Base-by-base conservation (phyloP, 23 tunicate species). In the Ascidia mentula region DNA sequence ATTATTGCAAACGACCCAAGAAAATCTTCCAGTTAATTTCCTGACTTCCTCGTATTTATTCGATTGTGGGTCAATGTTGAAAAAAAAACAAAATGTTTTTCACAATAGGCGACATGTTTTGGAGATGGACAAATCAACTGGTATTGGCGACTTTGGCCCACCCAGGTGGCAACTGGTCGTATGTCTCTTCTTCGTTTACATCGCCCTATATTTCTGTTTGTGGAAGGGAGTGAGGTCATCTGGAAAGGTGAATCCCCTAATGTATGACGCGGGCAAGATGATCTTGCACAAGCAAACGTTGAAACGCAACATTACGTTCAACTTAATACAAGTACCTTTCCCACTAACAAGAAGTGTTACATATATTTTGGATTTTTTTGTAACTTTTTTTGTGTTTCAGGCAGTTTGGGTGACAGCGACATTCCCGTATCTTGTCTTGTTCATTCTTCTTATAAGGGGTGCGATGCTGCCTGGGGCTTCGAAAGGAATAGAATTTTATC, bases 361-460 rank as follows among this genome's bases (percentile, higher is more conserved):
- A n/a, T n/a, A n/a, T n/a, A n/a, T n/a, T n/a, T n/a, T n/a, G n/a
- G n/a, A n/a, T n/a, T n/a, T n/a, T n/a, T n/a, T n/a, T n/a, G n/a
- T n/a, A n/a, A n/a, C n/a, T n/a, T n/a, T n/a, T n/a, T n/a, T n/a
- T n/a, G 13, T 20, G 18, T 73, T 70, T 13, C 84, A 93, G 98
- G 98, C 84, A 39, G 98, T 93, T 18, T 93, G 98, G 98, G 74
- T 93, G 69, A 93, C 98, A 0, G 98, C 98, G 24, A 93, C 94
- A 1, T 88, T 93, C 69, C 98, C 98, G 18, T 93, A 93, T 80
- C 59, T 93, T 6, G 98, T 93, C 9, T 34, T 93, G 17, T 69
- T 93, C 39, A 82, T 93, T 40, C 74, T 93, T 15, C 87, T 93
- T 34, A 74, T 93, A 39, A 46, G 87, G 40, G 98, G 98, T 3